phyloP scores from a whole-genome alignment of 2,113 vertebrate genomes.

The Tragelaphus strepsiceros region DNA sequence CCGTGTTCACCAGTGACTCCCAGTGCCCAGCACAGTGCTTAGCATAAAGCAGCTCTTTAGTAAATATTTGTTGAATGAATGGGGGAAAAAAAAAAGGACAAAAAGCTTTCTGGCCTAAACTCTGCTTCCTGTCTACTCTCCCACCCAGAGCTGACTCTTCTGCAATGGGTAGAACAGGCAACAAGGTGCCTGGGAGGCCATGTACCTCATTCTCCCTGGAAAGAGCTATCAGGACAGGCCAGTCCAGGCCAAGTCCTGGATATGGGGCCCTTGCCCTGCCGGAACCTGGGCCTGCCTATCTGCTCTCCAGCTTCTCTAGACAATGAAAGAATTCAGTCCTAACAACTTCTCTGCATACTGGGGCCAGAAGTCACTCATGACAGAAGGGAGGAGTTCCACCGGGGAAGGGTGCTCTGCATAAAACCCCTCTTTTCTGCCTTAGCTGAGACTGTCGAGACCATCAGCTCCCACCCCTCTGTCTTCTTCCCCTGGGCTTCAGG shows the following conservation, averaged over 20 bases:
- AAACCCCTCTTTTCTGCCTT: slow-evolving; percentile 31
- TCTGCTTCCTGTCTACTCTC: neutral
- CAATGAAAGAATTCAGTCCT: neutral
- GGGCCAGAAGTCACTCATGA: neutral
- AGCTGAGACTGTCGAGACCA: slow-evolving; percentile 5
- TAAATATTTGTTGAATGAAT: slow-evolving; percentile 38
- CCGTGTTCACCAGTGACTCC: neutral
- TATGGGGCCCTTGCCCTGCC: neutral
- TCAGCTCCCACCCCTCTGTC: slow-evolving; percentile 11
- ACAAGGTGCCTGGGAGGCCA: neutral
- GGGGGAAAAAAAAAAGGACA: neutral
- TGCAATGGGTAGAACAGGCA: neutral
- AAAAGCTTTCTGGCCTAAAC: neutral
- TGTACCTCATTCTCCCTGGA: neutral
- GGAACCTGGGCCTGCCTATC: neutral
- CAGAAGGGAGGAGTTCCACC: neutral
- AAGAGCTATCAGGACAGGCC: neutral
- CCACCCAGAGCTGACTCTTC: neutral
- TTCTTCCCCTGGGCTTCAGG: neutral
- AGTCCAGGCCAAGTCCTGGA: neutral
- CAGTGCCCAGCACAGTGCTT: neutral
- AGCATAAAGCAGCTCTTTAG: neutral
- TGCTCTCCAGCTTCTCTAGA: neutral
- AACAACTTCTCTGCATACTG: neutral
- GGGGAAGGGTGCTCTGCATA: neutral